These are phyloP conservation scores for Xerus rutilus DNA, from an alignment of 2,797 vertebrate genomes.

Conservation along the genomic window DNA sequence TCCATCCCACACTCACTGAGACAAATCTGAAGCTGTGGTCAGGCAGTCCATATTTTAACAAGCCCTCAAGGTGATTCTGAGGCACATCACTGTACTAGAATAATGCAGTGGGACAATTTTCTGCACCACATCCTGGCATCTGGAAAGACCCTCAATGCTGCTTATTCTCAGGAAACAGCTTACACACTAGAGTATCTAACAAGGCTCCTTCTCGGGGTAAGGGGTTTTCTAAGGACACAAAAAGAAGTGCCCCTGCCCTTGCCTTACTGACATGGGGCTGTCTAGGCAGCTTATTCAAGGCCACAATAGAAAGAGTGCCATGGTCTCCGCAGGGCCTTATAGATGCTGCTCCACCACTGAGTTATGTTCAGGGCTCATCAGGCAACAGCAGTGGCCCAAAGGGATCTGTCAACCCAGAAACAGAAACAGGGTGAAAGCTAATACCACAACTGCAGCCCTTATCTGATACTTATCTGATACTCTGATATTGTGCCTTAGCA, in stretches of 20 bases:
- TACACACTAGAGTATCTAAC: background rate
- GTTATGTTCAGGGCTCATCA: background rate
- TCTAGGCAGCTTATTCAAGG: background rate
- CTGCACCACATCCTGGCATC: accelerated
- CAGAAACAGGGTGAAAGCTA: accelerated
- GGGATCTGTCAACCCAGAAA: background rate
- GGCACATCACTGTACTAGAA: background rate
- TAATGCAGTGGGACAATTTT: accelerated
- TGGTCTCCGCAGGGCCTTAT: no score
- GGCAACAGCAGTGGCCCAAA: background rate
- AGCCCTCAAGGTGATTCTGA: background rate
- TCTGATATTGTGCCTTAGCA: background rate
- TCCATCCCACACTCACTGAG: background rate
- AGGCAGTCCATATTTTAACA: no score
- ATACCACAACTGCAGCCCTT: accelerated
- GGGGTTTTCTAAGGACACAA: background rate
- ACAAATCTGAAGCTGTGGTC: background rate
- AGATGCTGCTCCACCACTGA: background rate
- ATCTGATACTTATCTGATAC: background rate
- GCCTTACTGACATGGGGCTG: no score
- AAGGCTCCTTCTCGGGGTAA: background rate
- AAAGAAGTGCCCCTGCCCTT: background rate
- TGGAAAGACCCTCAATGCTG: background rate
- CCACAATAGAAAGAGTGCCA: background rate
- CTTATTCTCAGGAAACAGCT: background rate